Evolutionary conservation across 2,888 invertebrate species (phyloP).

Genomic region (Nemotelus nigrinus): DNA sequence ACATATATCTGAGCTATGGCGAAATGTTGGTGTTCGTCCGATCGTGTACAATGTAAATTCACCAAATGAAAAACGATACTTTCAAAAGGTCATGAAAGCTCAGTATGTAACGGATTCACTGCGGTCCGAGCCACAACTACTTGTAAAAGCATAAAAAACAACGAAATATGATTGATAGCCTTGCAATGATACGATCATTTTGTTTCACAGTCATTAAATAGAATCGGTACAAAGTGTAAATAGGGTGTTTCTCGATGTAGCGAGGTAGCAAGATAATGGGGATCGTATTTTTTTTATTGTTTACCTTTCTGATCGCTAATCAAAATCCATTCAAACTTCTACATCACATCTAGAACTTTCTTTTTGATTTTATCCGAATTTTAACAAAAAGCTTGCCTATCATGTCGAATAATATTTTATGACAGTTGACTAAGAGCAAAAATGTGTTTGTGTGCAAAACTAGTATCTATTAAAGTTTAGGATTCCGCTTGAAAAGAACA

Average conservation of each 20-base stretch:
- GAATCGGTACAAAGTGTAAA: too few relatives aligned
- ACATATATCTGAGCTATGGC: slow-evolving; percentile 64
- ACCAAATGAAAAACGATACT: slow-evolving; percentile 65
- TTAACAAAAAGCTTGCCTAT: too few relatives aligned
- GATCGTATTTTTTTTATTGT: neutral
- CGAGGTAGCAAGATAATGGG: too few relatives aligned
- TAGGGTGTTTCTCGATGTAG: too few relatives aligned
- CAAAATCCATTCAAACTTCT: neutral
- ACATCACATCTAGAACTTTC: neutral
- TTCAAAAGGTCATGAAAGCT: slow-evolving; percentile 64
- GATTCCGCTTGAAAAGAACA: too few relatives aligned
- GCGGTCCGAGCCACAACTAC: slow-evolving; percentile 64
- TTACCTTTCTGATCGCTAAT: neutral
- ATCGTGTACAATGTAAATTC: slow-evolving; percentile 65
- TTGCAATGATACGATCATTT: neutral
- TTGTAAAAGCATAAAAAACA: slow-evolving; percentile 59
- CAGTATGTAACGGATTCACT: slow-evolving; percentile 65
- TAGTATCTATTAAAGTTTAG: too few relatives aligned
- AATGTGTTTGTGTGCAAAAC: too few relatives aligned
- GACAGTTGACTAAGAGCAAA: too few relatives aligned
- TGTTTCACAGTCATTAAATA: too few relatives aligned
- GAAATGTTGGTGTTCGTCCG: slow-evolving; percentile 64
- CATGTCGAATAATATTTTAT: too few relatives aligned
- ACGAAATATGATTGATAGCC: neutral
- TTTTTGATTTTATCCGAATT: too few relatives aligned